These are phyloP conservation scores for Rhizoglyphus robini DNA, from an alignment of 1,140 invertebrate species.

Conservation along the genomic window DNA sequence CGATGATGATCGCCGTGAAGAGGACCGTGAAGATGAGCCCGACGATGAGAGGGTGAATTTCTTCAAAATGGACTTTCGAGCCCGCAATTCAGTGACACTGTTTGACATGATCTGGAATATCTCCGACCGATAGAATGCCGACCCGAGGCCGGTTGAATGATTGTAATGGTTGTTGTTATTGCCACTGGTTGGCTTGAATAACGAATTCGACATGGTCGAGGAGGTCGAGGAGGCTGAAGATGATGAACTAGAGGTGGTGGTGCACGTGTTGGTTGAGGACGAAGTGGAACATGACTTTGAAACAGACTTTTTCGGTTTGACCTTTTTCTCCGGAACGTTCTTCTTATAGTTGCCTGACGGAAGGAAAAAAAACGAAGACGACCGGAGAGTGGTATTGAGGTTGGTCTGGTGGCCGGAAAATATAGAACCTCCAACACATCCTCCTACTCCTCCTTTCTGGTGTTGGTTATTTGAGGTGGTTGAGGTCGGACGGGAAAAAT, in stretches of 20 bases:
- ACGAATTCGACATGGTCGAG: slow-evolving; percentile 9
- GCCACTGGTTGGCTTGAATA: not conserved
- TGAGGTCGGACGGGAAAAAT: not conserved
- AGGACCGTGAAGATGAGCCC: not conserved
- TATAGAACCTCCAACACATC: not conserved
- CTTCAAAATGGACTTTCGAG: slow-evolving; percentile 5
- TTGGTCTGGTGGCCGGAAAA: not conserved
- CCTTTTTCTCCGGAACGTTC: not conserved
- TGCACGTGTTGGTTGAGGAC: not conserved
- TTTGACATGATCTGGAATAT: slow-evolving; percentile 13
- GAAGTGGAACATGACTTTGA: slow-evolving; percentile 6
- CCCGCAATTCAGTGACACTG: not conserved
- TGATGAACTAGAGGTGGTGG: not conserved
- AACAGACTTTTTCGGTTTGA: not conserved
- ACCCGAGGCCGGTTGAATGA: not conserved
- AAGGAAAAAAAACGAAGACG: slow-evolving; percentile 10
- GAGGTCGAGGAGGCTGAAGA: slow-evolving; percentile 7
- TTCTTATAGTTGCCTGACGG: not conserved
- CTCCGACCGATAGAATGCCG: not conserved
- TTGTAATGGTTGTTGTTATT: not conserved
- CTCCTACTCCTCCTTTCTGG: too few species aligned
- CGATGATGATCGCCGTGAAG: not conserved
- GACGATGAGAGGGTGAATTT: not conserved
- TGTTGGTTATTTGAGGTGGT: not conserved
- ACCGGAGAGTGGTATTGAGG: not conserved